These are phyloP conservation scores for Phasia obesa DNA, from an alignment of 2,888 invertebrate species.

Conservation along the genomic window DNA sequence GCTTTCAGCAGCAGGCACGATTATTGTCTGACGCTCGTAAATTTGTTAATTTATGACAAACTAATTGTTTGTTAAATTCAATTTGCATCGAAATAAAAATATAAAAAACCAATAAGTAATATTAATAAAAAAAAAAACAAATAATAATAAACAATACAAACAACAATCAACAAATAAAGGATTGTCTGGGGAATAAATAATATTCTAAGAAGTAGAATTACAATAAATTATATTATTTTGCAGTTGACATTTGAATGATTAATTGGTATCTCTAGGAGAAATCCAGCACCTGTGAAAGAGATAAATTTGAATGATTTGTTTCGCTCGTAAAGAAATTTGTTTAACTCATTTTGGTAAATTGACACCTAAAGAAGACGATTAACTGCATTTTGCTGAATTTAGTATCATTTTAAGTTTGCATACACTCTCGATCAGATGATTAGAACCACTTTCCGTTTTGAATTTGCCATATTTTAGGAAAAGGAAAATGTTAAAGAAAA, in stretches of 20 bases:
- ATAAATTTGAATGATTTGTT: conserved; percentile 11
- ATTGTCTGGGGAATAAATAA: conserved; percentile 35
- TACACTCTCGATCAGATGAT: no score
- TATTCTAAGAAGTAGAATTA: conserved; percentile 1
- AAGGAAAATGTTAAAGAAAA: no score
- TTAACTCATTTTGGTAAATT: background rate
- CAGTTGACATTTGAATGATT: conserved; percentile 46
- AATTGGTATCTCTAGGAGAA: conserved; percentile 13
- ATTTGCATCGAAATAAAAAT: conserved; percentile 40
- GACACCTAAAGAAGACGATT: no score
- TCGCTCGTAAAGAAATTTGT: background rate
- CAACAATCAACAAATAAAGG: conserved; percentile 9
- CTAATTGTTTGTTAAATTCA: conserved; percentile 63
- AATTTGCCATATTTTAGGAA: no score
- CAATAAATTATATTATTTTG: background rate
- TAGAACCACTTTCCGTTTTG: no score
- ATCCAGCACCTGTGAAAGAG: conserved; percentile 3
- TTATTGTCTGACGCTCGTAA: conserved; percentile 39
- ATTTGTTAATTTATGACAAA: conserved; percentile 66
- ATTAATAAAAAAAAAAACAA: background rate
- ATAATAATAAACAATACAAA: background rate
- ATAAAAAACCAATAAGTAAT: background rate
- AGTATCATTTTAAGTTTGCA: no score
- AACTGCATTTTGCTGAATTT: no score
- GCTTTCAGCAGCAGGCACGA: conserved; percentile 11